Base-by-base conservation (phyloP, 2,888 invertebrate species). In the Platerodrilus igneus region DNA sequence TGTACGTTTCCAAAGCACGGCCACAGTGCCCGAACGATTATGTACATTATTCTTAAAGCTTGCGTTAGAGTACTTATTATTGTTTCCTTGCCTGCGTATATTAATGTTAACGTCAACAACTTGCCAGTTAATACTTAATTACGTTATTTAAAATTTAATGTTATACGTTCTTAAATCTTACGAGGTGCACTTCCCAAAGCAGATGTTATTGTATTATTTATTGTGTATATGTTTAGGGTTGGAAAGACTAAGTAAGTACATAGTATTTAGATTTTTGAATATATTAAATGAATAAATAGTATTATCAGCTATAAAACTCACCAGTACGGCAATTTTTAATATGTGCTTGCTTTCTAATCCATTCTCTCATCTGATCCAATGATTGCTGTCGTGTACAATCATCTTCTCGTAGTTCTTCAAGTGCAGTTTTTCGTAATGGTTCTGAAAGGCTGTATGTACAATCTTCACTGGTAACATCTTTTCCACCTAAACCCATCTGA, bases 241-340 rank as follows among this genome's bases (percentile, higher is more conserved):
- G n/a, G n/a, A n/a, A n/a, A n/a, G n/a, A n/a, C n/a, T n/a, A n/a
- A 27, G 16, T 17, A 23, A 25, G 11, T 9, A 25, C 16, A 29
- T 17, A 33, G 8, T 14, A 23, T 26, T 19, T 11, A n/a, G 6
- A 30, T 19, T 2, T 19, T 30, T 22, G n/a, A 22, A 6, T 22
- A 13, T 6, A 27, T 15, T 27, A 7, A 15, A 7, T 7, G 3
- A 30, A 9, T n/a, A 30, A 18, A 18, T 10, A 37, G n/a, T 2
- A 25, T 15, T n/a, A 28, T 26, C n/a, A n/a, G n/a, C n/a, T n/a
- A n/a, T n/a, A n/a, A 31, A 34, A 25, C 65, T 64, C 57, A 81
- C 81, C 83, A 47, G 85, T 86, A 46, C 90, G 76, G 64, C 90
- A 90, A 56, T 77, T 79, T 56, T 79, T 84, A 50, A 91, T 91